These are phyloP conservation scores for Idaea dimidiata DNA, from an alignment of 2,888 invertebrate species.

Conservation along the genomic window DNA sequence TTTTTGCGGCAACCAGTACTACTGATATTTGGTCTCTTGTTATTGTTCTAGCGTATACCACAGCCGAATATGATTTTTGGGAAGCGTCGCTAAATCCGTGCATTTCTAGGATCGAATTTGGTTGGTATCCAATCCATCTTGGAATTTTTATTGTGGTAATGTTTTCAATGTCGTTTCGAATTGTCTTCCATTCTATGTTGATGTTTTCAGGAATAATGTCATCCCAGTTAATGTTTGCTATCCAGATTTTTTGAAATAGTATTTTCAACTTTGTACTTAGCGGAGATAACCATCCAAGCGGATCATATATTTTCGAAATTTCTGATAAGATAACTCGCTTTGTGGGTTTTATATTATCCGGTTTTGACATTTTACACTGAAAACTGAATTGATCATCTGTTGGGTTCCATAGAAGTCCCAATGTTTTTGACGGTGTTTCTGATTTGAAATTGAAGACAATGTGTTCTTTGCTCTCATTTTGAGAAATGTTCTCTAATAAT, in stretches of 20 bases:
- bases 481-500: not conserved
- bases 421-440: not conserved
- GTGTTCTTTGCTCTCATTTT: not conserved
- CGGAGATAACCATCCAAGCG: not conserved
- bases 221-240: not conserved
- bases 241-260: not conserved
- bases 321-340: not conserved
- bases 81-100: no score
- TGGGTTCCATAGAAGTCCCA: not conserved
- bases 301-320: not conserved
- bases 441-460: not conserved
- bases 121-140: no score
- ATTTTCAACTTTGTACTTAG: not conserved
- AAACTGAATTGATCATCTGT: not conserved
- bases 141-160: no score
- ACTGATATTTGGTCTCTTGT: no score
- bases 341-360: not conserved
- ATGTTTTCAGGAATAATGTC: not conserved
- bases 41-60: no score
- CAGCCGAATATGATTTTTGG: no score
- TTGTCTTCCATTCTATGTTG: not conserved
- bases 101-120: no score
- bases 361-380: not conserved
- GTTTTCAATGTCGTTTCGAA: no score
- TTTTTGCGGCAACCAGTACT: constrained; percentile 10